Conservation (phyloP, 2,888 invertebrate genomes). For the Pyrocoelia pectoralis region DNA sequence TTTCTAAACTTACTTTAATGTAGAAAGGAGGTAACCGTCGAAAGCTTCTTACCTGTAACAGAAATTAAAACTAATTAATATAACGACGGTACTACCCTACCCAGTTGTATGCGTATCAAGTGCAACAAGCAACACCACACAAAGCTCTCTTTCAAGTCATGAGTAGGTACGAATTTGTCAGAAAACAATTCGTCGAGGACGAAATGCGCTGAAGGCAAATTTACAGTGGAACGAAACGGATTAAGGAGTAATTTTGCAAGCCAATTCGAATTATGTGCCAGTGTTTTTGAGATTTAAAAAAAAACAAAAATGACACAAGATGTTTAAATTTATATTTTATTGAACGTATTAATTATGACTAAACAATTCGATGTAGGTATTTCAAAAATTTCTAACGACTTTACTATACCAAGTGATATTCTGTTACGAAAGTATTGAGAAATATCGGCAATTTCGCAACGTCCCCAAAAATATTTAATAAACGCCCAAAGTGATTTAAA, state of each 20-base stretch:
- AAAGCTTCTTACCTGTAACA: constrained; percentile 28
- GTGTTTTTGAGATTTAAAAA: constrained; percentile 11
- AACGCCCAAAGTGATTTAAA: constrained; percentile 13
- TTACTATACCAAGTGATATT: no score
- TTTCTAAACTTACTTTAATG: constrained; percentile 22
- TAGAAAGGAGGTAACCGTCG: background rate
- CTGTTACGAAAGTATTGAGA: no score
- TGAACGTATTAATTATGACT: background rate
- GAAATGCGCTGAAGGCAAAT: constrained; percentile 33
- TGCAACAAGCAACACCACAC: constrained; percentile 13
- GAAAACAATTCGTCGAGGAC: constrained; percentile 36
- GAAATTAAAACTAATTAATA: constrained; percentile 10
- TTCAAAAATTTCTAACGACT: no score
- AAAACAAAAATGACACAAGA: constrained; percentile 14
- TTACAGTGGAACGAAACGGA: constrained; percentile 32
- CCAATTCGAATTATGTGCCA: constrained; percentile 28
- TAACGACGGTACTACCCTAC: no score
- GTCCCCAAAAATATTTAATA: background rate
- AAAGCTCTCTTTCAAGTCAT: constrained; percentile 3
- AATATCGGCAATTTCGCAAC: no score
- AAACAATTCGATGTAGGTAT: background rate
- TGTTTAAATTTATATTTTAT: background rate
- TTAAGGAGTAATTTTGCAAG: constrained; percentile 35
- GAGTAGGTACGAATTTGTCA: constrained; percentile 32
- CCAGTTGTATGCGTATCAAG: constrained; percentile 18